Conservation (phyloP, 2,888 invertebrate genomes). For the Sipunculus nudus region DNA sequence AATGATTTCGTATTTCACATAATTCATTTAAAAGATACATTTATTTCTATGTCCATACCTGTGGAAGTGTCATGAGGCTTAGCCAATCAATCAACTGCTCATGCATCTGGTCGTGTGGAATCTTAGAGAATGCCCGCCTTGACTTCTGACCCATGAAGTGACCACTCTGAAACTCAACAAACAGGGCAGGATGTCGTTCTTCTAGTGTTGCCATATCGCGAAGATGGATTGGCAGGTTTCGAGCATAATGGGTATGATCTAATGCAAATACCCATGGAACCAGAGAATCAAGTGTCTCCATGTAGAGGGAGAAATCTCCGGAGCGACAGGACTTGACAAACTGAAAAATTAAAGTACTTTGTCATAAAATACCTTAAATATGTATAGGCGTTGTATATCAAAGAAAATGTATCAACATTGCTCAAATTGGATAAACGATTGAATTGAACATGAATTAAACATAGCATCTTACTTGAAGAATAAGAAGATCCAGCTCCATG, state of each 20-base stretch:
- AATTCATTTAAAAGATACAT: too few relatives aligned
- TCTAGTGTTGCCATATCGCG: conserved; percentile 3
- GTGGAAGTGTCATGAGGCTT: too few relatives aligned
- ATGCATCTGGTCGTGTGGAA: conserved; percentile 22
- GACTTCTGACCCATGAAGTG: conserved; percentile 18
- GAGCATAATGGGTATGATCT: conserved; percentile 14
- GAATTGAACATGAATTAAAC: too few relatives aligned
- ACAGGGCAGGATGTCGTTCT: conserved; percentile 2
- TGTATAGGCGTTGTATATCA: too few relatives aligned
- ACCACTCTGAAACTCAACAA: conserved; percentile 11
- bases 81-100: conserved; percentile 20
- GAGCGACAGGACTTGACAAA: conserved; percentile 12
- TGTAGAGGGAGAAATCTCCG: neutral
- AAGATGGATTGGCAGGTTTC: conserved; percentile 3
- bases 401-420: too few relatives aligned
- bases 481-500: conserved; percentile 19
- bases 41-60: too few relatives aligned
- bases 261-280: conserved; percentile 10
- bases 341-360: neutral
- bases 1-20: too few relatives aligned
- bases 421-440: too few relatives aligned
- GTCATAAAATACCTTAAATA: too few relatives aligned
- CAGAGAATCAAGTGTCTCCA: neutral
- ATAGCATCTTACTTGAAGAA: neutral
- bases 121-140: conserved; percentile 10